phyloP scores from a whole-genome alignment of 2,888 invertebrate genomes.

The Drosophila mimetica region DNA sequence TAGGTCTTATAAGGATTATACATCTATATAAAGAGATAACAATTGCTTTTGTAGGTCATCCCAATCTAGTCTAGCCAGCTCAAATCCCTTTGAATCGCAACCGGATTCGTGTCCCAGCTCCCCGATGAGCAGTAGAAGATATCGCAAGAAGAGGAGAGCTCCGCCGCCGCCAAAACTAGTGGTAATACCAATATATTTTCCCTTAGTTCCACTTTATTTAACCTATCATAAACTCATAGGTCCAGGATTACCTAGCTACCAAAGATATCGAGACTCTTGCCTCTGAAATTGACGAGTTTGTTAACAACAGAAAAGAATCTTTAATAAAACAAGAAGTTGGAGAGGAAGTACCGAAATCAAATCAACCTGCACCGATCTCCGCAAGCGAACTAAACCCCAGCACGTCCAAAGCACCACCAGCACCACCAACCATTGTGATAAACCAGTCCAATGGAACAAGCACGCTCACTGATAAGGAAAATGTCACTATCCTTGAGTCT shows the following conservation, averaged over 20 bases:
- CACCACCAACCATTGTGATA: not conserved
- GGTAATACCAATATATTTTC: not conserved
- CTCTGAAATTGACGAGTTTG: conserved; percentile 67
- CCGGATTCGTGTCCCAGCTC: conserved; percentile 63
- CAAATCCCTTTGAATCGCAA: conserved; percentile 86
- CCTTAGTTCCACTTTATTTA: not conserved
- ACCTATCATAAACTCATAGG: not conserved
- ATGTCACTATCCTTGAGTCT: not conserved
- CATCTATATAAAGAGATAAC: too few relatives aligned
- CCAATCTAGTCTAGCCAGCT: conserved; percentile 86
- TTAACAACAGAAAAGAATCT: conserved; percentile 49
- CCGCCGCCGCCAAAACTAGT: conserved; percentile 86
- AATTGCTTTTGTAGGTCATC: conserved; percentile 84
- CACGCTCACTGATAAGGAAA: conserved; percentile 13
- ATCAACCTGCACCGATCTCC: conserved; percentile 3
- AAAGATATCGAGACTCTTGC: conserved; percentile 61
- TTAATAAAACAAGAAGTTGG: conserved; percentile 7
- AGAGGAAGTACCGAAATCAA: conserved; percentile 2
- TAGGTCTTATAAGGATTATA: too few relatives aligned
- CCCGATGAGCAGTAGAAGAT: conserved; percentile 79
- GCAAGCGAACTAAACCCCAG: conserved; percentile 17
- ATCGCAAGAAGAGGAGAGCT: conserved; percentile 88
- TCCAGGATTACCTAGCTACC: conserved; percentile 30
- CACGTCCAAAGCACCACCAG: conserved; percentile 19
- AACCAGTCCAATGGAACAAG: conserved; percentile 12